Evolutionary conservation across 2,113 vertebrate species (phyloP).

Genomic region (Fregetta grallaria): DNA sequence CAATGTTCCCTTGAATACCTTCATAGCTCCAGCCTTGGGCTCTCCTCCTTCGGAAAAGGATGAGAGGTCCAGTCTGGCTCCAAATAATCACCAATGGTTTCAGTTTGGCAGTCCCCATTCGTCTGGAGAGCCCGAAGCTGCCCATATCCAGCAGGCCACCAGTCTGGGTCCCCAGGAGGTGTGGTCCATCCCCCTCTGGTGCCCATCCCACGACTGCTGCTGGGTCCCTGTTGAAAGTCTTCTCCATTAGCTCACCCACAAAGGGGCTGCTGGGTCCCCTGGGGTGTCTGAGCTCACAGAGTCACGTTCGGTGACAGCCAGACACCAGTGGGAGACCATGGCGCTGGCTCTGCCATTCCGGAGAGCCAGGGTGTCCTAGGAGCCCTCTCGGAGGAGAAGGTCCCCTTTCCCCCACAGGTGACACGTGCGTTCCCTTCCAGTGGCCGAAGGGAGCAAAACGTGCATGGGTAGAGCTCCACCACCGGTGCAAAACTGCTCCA

Average conservation of each 20-base stretch:
- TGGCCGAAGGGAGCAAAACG: neutral
- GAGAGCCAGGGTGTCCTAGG: neutral
- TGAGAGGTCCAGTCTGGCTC: neutral
- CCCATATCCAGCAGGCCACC: neutral
- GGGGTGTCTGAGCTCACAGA: neutral
- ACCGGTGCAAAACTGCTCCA: neutral
- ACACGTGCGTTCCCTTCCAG: neutral
- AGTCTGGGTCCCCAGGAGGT: neutral
- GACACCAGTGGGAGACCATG: neutral
- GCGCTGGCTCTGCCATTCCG: neutral
- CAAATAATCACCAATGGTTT: neutral
- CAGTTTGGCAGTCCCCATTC: neutral
- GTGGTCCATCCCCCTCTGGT: neutral
- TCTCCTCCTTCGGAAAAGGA: neutral
- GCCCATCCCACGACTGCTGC: neutral
- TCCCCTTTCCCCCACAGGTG: neutral
- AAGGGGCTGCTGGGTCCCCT: neutral
- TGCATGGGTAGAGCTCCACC: neutral
- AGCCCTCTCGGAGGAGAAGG: neutral
- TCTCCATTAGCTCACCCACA: neutral
- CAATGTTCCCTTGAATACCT: neutral
- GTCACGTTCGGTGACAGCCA: neutral
- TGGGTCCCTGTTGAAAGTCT: neutral
- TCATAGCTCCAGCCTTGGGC: neutral
- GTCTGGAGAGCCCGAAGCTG: neutral